phyloP scores from a whole-genome alignment of 2,888 invertebrate genomes.

The Glomeris marginata region DNA sequence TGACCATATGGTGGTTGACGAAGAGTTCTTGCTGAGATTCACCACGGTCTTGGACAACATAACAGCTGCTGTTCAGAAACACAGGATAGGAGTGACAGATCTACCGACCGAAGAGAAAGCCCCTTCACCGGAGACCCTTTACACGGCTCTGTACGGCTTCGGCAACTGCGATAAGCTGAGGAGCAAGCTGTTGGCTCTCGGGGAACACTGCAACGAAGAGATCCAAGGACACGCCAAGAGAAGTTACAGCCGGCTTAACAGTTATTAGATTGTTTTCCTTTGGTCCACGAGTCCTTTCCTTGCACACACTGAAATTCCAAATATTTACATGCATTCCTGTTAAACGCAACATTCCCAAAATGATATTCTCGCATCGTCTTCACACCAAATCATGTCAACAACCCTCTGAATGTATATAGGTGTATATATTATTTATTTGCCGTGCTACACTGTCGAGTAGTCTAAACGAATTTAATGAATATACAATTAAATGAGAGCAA shows the following conservation, averaged over 20 bases:
- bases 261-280: background rate
- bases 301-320: too few relatives aligned
- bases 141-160: conserved; percentile 33
- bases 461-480: too few relatives aligned
- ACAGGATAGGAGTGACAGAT: conserved; percentile 32
- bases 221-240: conserved; percentile 17
- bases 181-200: conserved; percentile 27
- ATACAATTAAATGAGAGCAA: too few relatives aligned
- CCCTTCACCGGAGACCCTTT: conserved; percentile 39
- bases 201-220: conserved; percentile 29
- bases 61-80: conserved; percentile 30
- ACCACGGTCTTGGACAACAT: conserved; percentile 38
- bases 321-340: too few relatives aligned
- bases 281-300: too few relatives aligned
- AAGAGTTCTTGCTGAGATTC: conserved; percentile 34
- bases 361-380: too few relatives aligned
- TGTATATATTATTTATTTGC: too few relatives aligned
- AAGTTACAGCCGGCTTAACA: background rate
- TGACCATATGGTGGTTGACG: conserved; percentile 30
- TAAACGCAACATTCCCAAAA: too few relatives aligned
- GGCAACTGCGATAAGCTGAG: conserved; percentile 29
- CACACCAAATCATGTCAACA: too few relatives aligned
- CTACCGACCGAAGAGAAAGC: conserved; percentile 38
- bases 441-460: too few relatives aligned
- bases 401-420: too few relatives aligned